Conservation (phyloP, 2,797 vertebrate genomes). For the Glossophaga mutica region DNA sequence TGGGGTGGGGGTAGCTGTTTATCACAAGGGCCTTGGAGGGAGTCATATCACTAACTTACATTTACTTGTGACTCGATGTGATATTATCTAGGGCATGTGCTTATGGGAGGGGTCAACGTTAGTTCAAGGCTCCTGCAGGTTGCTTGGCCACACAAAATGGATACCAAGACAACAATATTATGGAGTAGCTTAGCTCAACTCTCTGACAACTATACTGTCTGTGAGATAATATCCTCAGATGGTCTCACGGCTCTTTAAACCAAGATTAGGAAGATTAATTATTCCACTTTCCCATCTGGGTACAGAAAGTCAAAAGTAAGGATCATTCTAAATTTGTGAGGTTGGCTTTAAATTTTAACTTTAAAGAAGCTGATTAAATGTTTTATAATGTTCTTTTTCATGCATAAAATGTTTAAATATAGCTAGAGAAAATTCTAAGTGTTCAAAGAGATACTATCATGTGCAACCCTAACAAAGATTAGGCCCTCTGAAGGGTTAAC, state of each 20-base stretch:
- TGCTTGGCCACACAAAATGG: not conserved
- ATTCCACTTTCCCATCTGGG: not conserved
- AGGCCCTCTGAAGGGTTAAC: not conserved
- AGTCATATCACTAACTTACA: not conserved
- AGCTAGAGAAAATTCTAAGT: slow-evolving; percentile 29
- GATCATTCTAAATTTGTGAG: slow-evolving; percentile 53
- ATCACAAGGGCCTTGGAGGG: not conserved
- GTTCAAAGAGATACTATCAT: not conserved
- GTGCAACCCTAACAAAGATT: slow-evolving; percentile 12
- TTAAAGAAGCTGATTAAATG: slow-evolving; percentile 60
- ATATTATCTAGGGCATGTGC: not conserved
- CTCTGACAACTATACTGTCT: not conserved
- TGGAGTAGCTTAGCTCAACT: not conserved
- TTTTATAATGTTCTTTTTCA: slow-evolving; percentile 41
- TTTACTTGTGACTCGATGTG: not conserved
- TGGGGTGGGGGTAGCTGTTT: not conserved
- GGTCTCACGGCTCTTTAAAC: not conserved
- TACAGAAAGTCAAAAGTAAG: slow-evolving; percentile 10
- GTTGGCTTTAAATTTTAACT: slow-evolving; percentile 58
- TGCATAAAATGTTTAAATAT: slow-evolving; percentile 49
- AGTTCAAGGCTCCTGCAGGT: not conserved
- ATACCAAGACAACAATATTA: not conserved
- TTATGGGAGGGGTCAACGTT: not conserved
- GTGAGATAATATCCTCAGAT: not conserved
- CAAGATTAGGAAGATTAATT: slow-evolving; percentile 33